Conservation (phyloP, 2,888 invertebrate genomes). For the Leptinotarsa peninsularis region DNA sequence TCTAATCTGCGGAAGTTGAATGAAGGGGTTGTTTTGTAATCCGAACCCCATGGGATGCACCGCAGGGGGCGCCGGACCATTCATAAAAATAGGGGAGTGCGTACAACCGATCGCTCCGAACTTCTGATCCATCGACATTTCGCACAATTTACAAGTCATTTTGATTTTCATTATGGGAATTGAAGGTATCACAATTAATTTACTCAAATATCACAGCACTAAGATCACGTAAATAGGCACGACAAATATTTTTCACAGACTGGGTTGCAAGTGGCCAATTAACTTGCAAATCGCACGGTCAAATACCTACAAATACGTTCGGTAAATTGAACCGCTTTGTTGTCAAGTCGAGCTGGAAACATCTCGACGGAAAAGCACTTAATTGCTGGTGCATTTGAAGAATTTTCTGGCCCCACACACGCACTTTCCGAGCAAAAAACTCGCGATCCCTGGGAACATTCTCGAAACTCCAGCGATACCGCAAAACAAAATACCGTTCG, state of each 20-base stretch:
- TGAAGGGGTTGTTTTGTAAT: constrained; percentile 68
- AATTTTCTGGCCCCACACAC: constrained; percentile 35
- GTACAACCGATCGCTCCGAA: constrained; percentile 59
- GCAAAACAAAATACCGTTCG: constrained; percentile 29
- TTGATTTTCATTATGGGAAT: constrained; percentile 59
- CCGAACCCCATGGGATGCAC: constrained; percentile 58
- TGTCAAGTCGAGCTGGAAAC: constrained; percentile 39
- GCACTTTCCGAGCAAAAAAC: constrained; percentile 23
- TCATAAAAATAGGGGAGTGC: constrained; percentile 57
- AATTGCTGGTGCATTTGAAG: constrained; percentile 31
- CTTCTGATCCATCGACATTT: constrained; percentile 60
- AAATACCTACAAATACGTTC: constrained; percentile 43
- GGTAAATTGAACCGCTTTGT: constrained; percentile 44
- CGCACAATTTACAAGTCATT: constrained; percentile 64
- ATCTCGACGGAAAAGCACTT: constrained; percentile 36
- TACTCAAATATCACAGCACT: constrained; percentile 56
- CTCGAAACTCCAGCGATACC: constrained; percentile 16
- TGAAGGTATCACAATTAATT: constrained; percentile 51
- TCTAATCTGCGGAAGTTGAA: constrained; percentile 70
- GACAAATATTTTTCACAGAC: constrained; percentile 21
- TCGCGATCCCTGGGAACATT: constrained; percentile 28
- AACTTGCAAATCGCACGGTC: constrained; percentile 41
- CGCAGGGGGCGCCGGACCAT: constrained; percentile 52
- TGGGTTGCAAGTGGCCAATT: constrained; percentile 45
- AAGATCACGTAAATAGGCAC: constrained; percentile 47